Percentiles rank a stretch among this genome's conserved stretches.
phyloP scores from a whole-genome alignment of 64 coral and sea anemone genomes.

The Exaiptasia diaphana region DNA sequence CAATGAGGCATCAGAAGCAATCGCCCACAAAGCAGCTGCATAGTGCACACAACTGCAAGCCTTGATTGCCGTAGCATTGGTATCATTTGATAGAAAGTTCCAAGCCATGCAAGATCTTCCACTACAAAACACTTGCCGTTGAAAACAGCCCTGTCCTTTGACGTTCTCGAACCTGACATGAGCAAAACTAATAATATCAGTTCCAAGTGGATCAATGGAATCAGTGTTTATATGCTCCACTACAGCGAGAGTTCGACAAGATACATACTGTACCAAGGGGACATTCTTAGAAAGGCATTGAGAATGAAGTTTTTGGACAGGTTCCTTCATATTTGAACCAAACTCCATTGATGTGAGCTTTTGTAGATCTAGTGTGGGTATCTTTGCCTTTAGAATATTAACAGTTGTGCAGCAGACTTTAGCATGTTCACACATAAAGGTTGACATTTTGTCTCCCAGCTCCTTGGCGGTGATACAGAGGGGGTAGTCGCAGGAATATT shows the following conservation, averaged over 20 bases:
- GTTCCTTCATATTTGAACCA: slow-evolving; percentile 35
- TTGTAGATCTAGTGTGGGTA: slow-evolving; percentile 48
- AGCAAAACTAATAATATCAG: slow-evolving; percentile 70
- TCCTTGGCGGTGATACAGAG: slow-evolving; percentile 83
- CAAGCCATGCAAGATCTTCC: slow-evolving; percentile 75
- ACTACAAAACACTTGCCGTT: slow-evolving; percentile 76
- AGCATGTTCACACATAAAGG: slow-evolving; percentile 83
- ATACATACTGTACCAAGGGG: slow-evolving; percentile 68
- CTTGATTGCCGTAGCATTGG: not conserved
- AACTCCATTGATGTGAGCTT: slow-evolving; percentile 37
- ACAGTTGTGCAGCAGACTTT: slow-evolving; percentile 47
- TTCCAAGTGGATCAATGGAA: slow-evolving; percentile 17
- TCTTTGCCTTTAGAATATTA: slow-evolving; percentile 33
- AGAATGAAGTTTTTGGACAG: slow-evolving; percentile 37
- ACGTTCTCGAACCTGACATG: slow-evolving; percentile 88
- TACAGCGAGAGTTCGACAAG: slow-evolving; percentile 72
- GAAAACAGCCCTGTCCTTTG: slow-evolving; percentile 16
- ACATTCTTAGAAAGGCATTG: slow-evolving; percentile 51
- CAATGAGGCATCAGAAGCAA: slow-evolving; percentile 64
- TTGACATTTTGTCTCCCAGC: slow-evolving; percentile 20
- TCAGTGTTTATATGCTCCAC: slow-evolving; percentile 72
- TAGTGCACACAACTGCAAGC: slow-evolving; percentile 73
- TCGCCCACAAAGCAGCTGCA: slow-evolving; percentile 82
- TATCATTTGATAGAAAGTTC: slow-evolving; percentile 54
- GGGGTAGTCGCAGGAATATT: slow-evolving; percentile 81